These are phyloP conservation scores for Drosophila demipolita DNA, from an alignment of 2,888 invertebrate genomes.

Conservation along the genomic window DNA sequence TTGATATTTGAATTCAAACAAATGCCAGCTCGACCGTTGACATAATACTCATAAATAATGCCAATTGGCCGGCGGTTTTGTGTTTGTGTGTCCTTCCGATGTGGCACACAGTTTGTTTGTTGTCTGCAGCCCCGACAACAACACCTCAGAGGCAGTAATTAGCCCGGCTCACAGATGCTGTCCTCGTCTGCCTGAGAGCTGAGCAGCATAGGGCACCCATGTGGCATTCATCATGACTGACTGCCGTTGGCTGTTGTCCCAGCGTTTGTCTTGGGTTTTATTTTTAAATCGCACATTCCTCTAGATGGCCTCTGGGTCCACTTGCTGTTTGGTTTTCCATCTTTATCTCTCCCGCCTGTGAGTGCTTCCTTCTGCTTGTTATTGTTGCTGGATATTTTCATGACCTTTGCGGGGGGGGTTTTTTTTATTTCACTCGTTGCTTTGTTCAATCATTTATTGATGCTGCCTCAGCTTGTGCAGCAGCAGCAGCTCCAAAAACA, in stretches of 20 bases:
- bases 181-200: conserved; percentile 16
- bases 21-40: conserved; percentile 53
- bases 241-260: conserved; percentile 35
- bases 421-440: conserved; percentile 52
- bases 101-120: conserved; percentile 32
- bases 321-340: conserved; percentile 24
- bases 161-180: conserved; percentile 37
- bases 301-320: conserved; percentile 69
- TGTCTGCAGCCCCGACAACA: conserved; percentile 22
- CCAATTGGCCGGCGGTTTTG: conserved; percentile 44
- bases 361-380: conserved; percentile 30
- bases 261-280: conserved; percentile 52
- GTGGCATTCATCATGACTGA: conserved; percentile 56
- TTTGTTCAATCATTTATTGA: conserved; percentile 82
- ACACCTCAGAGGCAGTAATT: conserved; percentile 62
- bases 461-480: conserved; percentile 22
- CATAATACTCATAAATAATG: conserved; percentile 69
- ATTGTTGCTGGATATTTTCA: conserved; percentile 60
- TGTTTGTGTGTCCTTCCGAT: conserved; percentile 25
- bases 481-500: not conserved
- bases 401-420: conserved; percentile 81
- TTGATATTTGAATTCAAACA: conserved; percentile 78
- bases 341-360: conserved; percentile 26
- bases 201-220: conserved; percentile 54
- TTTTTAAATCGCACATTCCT: conserved; percentile 78